Base-by-base conservation (phyloP, 2,113 vertebrate genomes). In the Ariopsis seemanni region DNA sequence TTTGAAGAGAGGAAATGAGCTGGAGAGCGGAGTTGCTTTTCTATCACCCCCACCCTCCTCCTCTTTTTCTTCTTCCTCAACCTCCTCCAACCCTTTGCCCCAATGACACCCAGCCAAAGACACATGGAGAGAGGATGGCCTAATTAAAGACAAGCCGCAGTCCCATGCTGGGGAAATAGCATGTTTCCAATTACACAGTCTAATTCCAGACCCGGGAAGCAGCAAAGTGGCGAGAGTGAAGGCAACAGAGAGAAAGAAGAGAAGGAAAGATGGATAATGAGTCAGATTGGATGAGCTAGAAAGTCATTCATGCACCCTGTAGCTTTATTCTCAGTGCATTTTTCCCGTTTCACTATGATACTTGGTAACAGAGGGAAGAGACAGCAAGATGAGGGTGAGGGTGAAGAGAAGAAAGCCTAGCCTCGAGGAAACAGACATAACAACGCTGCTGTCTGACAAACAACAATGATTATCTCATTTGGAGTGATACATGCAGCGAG, bases 141-240 rank as follows among this genome's bases (percentile, higher is more conserved):
- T 88, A 88, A 88, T 88, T 88, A 88, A 78, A 95, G 94, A 94
- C 94, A 94, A 92, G 95, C 93, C 86, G 91, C 91, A 94, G 91
- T 95, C 94, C 94, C 94, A 93, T 91, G 91, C 93, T 92, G 90
- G 93, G 79, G 94, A 95, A 94, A 95, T 94, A 90, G 94, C 93
- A 95, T 94, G 94, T 93, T 92, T 93, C 93, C 94, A 95, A 95
- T 95, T 93, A 95, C 92, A 94, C 91, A 75, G 88, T 90, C 91
- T 94, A 94, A 94, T 95, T 95, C 94, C 93, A 94, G 78, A 91
- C 90, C 65, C 50, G 91, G 92, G 91, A 91, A 92, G 86, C 86
- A 91, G 90, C 89, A 84, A 63, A 58, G 87, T 88, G 89, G 90
- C 82, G 42, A 65, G 50, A 85, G 50, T 5, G 62, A 55, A 67